These are phyloP conservation scores for Brienomyrus brachyistius DNA, from an alignment of 2,113 vertebrate species.

Conservation along the genomic window DNA sequence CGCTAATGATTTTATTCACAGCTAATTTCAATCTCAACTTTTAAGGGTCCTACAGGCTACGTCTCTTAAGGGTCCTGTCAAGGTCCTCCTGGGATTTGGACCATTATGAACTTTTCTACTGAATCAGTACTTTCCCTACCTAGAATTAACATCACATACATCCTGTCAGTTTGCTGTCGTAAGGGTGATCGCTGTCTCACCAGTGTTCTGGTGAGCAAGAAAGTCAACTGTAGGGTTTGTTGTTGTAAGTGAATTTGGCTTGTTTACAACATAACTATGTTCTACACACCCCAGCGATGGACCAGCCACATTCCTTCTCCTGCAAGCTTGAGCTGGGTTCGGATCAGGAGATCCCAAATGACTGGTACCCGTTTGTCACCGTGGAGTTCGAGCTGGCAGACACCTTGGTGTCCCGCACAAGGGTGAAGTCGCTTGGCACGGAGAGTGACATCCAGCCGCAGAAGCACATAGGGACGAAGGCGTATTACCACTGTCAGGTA, in stretches of 20 bases:
- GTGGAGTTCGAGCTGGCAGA: slow-evolving; percentile 78
- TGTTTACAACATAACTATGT: background rate
- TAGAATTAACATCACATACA: background rate
- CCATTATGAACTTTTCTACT: background rate
- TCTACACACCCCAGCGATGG: slow-evolving; percentile 61
- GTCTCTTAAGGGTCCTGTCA: background rate
- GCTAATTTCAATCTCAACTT: background rate
- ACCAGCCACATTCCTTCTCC: slow-evolving; percentile 86
- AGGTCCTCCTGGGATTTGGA: background rate
- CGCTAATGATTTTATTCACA: background rate
- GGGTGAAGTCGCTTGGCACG: slow-evolving; percentile 77
- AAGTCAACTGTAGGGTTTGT: background rate
- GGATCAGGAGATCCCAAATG: slow-evolving; percentile 85
- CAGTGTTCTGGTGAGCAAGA: background rate
- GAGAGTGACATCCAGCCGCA: slow-evolving; percentile 86
- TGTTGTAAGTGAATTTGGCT: background rate
- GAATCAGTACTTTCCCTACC: background rate
- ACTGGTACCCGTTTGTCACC: slow-evolving; percentile 85
- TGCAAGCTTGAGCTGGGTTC: slow-evolving; percentile 92
- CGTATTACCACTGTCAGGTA: slow-evolving; percentile 86
- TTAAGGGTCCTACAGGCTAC: no score
- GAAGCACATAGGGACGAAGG: slow-evolving; percentile 75
- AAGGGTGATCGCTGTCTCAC: background rate
- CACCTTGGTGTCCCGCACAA: slow-evolving; percentile 70
- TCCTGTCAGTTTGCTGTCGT: background rate